Base-by-base conservation (phyloP, 2,113 vertebrate species). In the Scophthalmus maximus region DNA sequence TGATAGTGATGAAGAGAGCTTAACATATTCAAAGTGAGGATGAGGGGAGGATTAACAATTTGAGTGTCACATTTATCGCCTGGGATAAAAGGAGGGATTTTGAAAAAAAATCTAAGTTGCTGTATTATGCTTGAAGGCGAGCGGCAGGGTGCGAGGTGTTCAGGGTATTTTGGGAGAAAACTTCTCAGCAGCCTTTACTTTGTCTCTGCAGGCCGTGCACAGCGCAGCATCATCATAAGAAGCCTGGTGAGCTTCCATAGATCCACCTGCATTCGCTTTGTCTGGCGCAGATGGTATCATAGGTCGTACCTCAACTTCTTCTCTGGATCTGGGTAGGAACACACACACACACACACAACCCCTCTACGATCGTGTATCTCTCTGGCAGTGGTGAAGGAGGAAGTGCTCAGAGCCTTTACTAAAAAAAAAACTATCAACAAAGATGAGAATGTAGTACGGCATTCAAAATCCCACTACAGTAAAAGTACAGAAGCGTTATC, bases 261-360 rank as follows among this genome's bases (percentile, higher is more conserved):
- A 0, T 11, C 14, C 36, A 90, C 88, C 44, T 92, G 91, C 78
- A 70, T 91, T 27, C 83, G 73, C 44, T 91, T 92, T n/a, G 17
- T 49, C 20, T 27, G 4, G 27, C 29, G 2, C 17, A 0, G 0
- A 0, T 0, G 1, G 0, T 0, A 0, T 0, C 52, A 87, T 0
- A 1, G 0, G 0, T 9, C 78, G 7, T 90, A 59, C 62, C 2
- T 92, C 3, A 0, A 38, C 51, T 76, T 92, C 65, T 59, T 8
- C 27, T 53, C 85, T n/a, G 66, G 55, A n/a, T 0, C 0, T 1
- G 85, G 88, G 90, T 92, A 79, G 2, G 57, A 68, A 40, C 38
- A 62, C 12, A 61, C 49, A 58, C 59, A 17, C 36, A 4, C 36
- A 40, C 36, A 40, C 10, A 40, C 30, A 38, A 12, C n/a, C n/a